Conservation (phyloP, 2,113 vertebrate species). For the Tenebrosternarchus preto region DNA sequence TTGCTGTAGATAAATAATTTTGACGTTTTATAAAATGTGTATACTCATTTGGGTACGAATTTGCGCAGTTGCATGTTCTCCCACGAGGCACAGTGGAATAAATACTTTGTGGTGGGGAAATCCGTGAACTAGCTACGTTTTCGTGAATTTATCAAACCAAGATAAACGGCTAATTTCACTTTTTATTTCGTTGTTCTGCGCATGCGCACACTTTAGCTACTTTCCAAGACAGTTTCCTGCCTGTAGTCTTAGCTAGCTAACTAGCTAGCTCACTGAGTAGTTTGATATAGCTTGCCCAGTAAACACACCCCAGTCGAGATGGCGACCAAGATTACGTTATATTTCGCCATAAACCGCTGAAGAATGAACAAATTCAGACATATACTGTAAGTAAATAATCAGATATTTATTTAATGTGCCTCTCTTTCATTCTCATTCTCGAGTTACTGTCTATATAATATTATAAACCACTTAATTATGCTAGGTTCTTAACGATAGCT, state of each 20-base stretch:
- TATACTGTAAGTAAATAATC: slow-evolving; percentile 43
- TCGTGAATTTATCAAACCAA: too few relatives aligned
- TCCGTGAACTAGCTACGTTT: too few relatives aligned
- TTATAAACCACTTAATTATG: too few relatives aligned
- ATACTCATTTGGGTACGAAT: not conserved
- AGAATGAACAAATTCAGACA: slow-evolving; percentile 37
- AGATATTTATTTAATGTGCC: not conserved
- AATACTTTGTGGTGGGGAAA: too few relatives aligned
- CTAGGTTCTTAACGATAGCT: not conserved
- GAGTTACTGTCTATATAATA: too few relatives aligned
- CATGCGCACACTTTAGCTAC: slow-evolving; percentile 18
- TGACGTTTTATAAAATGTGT: not conserved
- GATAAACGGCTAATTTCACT: too few relatives aligned
- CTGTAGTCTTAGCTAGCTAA: slow-evolving; percentile 10
- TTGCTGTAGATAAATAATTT: not conserved
- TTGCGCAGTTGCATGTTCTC: too few relatives aligned
- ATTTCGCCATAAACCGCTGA: slow-evolving; percentile 44
- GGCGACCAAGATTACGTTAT: slow-evolving; percentile 28
- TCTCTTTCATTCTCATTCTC: too few relatives aligned
- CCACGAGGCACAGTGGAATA: too few relatives aligned
- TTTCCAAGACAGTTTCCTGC: not conserved
- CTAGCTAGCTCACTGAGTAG: not conserved
- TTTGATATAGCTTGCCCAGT: slow-evolving; percentile 8
- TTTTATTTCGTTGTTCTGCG: not conserved
- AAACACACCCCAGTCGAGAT: slow-evolving; percentile 43